Base-by-base conservation (phyloP, 2,888 invertebrate species). In the Petrolisthes cinctipes region DNA sequence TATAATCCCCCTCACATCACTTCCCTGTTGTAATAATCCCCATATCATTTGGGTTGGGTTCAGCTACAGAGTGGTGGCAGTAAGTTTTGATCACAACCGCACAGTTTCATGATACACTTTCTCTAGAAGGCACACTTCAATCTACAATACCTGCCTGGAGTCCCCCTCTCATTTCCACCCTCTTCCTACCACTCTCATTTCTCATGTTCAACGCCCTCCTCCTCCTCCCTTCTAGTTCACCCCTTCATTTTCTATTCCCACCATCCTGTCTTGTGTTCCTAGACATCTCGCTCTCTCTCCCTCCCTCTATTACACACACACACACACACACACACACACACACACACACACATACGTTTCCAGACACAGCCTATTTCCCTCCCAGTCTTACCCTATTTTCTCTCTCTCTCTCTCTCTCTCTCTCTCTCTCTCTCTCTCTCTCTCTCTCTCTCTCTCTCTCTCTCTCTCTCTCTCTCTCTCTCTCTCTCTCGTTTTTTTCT, bases 391-490 rank as follows among this genome's bases (percentile, higher is more conserved):
- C 37, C 68, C n/a, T 14, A 11, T 14, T 20, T 20, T 76, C 23
- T 76, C 23, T 76, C 76, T 76, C 23, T 76, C 3, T n/a, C n/a
- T 57, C 57, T 57, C 57, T 57, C 80, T 57, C 20, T 23, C 80
- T 57, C 57, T 57, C 57, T 57, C 57, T 57, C 82, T 68, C 57
- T 80, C n/a, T 80, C 83, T 51, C 66, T 76, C 66, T 71, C 71
- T 73, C 73, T 20, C 54, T 78, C 76, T 14, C 11, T 68, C 56
- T 84, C 57, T 78, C 66, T 23, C 51, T 66, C 83, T 56, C 14
- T 51, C 53, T 82, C 56, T 20, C 20, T 56, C 82, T 86, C 68
- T 51, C n/a, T 51, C 75, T 82, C 66, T 54, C 73, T 53, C 71
- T 37, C 82, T 23, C 68, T 37, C 66, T 51, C 82, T 82, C 66